Evolutionary conservation across 2,797 vertebrate species (phyloP).

Genomic region (Coluber constrictor): DNA sequence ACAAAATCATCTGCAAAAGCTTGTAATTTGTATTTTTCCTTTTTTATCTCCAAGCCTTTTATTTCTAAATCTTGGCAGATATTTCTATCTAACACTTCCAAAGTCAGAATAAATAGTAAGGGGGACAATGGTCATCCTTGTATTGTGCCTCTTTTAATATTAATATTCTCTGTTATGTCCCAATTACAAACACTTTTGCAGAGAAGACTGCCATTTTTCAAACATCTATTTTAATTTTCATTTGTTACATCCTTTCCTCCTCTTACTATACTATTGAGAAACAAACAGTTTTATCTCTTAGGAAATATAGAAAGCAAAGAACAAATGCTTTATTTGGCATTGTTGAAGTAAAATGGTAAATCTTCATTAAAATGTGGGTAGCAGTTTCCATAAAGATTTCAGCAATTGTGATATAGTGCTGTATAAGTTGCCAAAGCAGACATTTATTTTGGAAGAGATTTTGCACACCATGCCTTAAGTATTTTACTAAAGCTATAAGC

Average conservation of each 20-base stretch:
- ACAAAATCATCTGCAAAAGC: too few species aligned
- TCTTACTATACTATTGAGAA: background rate
- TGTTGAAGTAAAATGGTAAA: background rate
- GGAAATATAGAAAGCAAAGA: background rate
- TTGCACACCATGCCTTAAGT: background rate
- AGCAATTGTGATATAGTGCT: constrained; percentile 1
- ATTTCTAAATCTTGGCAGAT: too few species aligned
- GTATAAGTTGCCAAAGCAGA: background rate
- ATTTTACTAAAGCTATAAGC: constrained; percentile 22
- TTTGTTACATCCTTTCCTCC: background rate
- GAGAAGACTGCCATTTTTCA: background rate
- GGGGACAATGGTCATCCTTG: too few species aligned
- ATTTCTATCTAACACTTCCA: too few species aligned
- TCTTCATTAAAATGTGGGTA: background rate
- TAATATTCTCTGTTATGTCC: too few species aligned
- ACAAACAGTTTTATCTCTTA: background rate
- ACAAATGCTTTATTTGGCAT: constrained; percentile 15
- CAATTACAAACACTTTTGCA: too few species aligned
- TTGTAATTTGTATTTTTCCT: too few species aligned
- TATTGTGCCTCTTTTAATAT: too few species aligned
- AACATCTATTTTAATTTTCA: background rate
- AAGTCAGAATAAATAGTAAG: too few species aligned
- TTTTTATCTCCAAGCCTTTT: too few species aligned
- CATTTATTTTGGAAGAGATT: background rate
- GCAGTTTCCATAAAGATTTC: constrained; percentile 21